A percentile compares a stretch with the other conserved stretches of the same genome.
Evolutionary conservation across 2,888 invertebrate species (phyloP).

Genomic region (Diabrotica balteata): DNA sequence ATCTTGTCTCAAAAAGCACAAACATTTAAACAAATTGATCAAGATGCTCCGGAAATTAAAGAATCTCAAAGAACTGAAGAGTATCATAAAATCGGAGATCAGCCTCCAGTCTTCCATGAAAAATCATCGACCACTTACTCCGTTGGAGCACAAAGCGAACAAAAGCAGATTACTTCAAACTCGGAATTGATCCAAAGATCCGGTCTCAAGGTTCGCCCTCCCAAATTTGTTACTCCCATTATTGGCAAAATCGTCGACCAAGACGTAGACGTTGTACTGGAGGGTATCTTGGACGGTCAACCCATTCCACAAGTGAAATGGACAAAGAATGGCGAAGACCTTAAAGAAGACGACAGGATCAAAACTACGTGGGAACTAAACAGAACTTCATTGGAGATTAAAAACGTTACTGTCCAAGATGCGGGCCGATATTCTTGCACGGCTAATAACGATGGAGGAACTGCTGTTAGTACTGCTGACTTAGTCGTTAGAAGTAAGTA

Average conservation of each 20-base stretch:
- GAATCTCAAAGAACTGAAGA: conserved; percentile 66
- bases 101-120: conserved; percentile 63
- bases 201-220: conserved; percentile 66
- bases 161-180: conserved; percentile 49
- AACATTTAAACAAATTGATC: conserved; percentile 63
- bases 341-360: conserved; percentile 61
- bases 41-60: conserved; percentile 63
- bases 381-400: conserved; percentile 72
- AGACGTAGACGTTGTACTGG: conserved; percentile 71
- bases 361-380: conserved; percentile 68
- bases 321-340: conserved; percentile 72
- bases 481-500: conserved; percentile 78
- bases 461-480: conserved; percentile 80
- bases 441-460: conserved; percentile 76
- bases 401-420: conserved; percentile 70
- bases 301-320: conserved; percentile 78
- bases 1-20: conserved; percentile 63
- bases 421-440: conserved; percentile 82
- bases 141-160: conserved; percentile 50
- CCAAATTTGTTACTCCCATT: conserved; percentile 73
- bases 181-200: conserved; percentile 58
- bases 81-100: conserved; percentile 63
- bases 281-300: conserved; percentile 75
- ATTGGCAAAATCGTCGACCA: conserved; percentile 79
- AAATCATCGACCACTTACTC: conserved; percentile 61